A percentile compares a stretch with the other conserved stretches of the same genome.
phyloP scores from a whole-genome alignment of 2,888 invertebrate genomes.

The Tipula lateralis region DNA sequence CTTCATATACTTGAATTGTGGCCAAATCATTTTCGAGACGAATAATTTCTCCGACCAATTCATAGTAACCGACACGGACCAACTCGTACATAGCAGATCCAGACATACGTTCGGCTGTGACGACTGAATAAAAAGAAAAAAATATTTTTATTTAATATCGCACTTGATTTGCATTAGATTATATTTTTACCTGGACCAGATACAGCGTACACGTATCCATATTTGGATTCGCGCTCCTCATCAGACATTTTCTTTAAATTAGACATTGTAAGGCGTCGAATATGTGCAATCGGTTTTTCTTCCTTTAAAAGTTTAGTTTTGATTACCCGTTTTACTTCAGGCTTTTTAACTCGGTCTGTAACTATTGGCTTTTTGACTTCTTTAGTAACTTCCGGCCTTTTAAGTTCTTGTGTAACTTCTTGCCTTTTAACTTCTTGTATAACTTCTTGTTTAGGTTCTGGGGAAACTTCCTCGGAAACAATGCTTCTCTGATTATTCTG shows the following conservation, averaged over 20 bases:
- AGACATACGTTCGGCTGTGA: conserved; percentile 98
- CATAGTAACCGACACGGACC: conserved; percentile 96
- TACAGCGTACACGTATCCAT: conserved; percentile 94
- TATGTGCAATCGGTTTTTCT: too few species aligned
- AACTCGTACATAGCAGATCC: conserved; percentile 99
- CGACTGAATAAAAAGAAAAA: conserved; percentile 61
- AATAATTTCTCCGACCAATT: conserved; percentile 99
- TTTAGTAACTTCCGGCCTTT: neutral
- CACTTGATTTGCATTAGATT: neutral
- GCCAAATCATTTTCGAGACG: conserved; percentile 99
- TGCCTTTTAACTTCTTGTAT: too few species aligned
- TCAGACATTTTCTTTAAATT: conserved; percentile 67
- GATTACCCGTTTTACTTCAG: too few species aligned
- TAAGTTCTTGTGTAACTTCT: neutral
- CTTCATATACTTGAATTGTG: conserved; percentile 97
- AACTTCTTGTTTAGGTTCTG: too few species aligned
- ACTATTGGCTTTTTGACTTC: neutral
- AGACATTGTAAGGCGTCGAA: conserved; percentile 54
- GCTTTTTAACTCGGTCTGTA: too few species aligned
- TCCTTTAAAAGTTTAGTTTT: too few species aligned
- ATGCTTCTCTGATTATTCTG: neutral
- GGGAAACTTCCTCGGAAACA: neutral
- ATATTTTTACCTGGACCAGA: conserved; percentile 84
- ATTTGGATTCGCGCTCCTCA: conserved; percentile 80
- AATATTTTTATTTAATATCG: neutral